Evolutionary conservation across 2,113 vertebrate species (phyloP).

Genomic region (Hymenochirus boettgeri): DNA sequence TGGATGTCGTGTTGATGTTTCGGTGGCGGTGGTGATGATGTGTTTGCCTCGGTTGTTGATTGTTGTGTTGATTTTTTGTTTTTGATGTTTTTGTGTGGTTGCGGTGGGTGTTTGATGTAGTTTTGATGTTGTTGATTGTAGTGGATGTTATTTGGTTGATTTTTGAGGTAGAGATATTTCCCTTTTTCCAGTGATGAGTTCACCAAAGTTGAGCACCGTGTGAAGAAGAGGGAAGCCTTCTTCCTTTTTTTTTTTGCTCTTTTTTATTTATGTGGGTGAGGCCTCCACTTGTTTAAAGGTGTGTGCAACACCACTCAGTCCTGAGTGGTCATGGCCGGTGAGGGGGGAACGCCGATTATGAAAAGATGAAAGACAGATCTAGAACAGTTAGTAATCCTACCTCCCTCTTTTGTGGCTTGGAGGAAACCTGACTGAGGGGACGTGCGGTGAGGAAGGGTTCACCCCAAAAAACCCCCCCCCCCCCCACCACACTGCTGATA

Average conservation of each 20-base stretch:
- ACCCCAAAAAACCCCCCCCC: conserved; percentile 77
- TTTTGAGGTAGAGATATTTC: conserved; percentile 70
- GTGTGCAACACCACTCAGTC: conserved; percentile 90
- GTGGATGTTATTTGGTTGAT: no score
- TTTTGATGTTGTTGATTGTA: no score
- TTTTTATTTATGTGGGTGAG: conserved; percentile 68
- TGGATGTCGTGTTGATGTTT: no score
- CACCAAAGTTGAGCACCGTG: conserved; percentile 65
- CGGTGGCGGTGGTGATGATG: no score
- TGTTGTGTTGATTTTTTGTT: no score
- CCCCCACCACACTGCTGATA: no score
- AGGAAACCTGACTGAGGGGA: conserved; percentile 82
- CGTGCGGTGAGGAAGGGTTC: conserved; percentile 60
- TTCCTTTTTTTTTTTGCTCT: no score
- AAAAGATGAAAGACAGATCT: conserved; percentile 84
- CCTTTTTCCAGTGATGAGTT: conserved; percentile 66
- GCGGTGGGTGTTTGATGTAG: no score
- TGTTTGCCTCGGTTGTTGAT: no score
- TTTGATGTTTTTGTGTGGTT: no score
- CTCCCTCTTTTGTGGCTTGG: conserved; percentile 82
- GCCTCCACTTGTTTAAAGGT: conserved; percentile 71
- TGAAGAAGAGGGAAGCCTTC: no score
- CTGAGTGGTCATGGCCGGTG: conserved; percentile 70
- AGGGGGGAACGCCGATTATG: conserved; percentile 66
- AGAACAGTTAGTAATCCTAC: conserved; percentile 80